Conservation (phyloP, 2,888 invertebrate species). For the Salpingus planirostris region DNA sequence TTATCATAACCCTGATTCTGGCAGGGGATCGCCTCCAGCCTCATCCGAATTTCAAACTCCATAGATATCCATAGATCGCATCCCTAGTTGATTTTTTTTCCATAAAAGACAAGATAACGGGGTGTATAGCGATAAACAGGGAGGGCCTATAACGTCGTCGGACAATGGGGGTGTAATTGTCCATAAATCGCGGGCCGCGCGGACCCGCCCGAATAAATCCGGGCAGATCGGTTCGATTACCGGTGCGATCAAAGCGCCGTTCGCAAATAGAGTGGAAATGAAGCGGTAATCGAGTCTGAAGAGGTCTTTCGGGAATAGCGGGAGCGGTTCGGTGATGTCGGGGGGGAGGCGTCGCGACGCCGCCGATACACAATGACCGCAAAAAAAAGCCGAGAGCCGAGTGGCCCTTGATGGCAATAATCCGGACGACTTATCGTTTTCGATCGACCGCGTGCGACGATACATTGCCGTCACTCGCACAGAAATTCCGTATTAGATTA, state of each 20-base stretch:
- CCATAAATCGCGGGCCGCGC: conserved; percentile 18
- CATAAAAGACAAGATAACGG: too few species aligned
- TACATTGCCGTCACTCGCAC: too few species aligned
- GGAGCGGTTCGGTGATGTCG: conserved; percentile 11
- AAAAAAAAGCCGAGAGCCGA: not conserved
- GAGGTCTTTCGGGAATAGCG: conserved; percentile 16
- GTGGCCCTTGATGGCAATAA: conserved; percentile 1
- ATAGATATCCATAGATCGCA: too few species aligned
- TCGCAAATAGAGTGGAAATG: conserved; percentile 18
- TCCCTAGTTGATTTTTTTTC: too few species aligned
- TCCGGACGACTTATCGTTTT: conserved; percentile 4
- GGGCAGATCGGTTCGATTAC: conserved; percentile 22
- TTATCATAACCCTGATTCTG: too few species aligned
- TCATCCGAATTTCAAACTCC: too few species aligned
- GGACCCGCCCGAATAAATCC: conserved; percentile 12
- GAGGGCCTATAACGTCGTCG: conserved; percentile 11
- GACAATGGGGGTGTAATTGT: conserved; percentile 22
- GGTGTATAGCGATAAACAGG: conserved; percentile 9
- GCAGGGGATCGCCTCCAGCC: too few species aligned
- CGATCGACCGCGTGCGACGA: too few species aligned
- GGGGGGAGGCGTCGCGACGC: conserved; percentile 7
- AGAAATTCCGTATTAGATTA: too few species aligned
- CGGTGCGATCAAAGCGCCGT: conserved; percentile 17
- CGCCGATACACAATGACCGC: conserved; percentile 6
- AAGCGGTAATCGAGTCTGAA: conserved; percentile 21